These are phyloP conservation scores for Myotis myotis DNA, from an alignment of 2,797 vertebrate genomes.

Conservation along the genomic window DNA sequence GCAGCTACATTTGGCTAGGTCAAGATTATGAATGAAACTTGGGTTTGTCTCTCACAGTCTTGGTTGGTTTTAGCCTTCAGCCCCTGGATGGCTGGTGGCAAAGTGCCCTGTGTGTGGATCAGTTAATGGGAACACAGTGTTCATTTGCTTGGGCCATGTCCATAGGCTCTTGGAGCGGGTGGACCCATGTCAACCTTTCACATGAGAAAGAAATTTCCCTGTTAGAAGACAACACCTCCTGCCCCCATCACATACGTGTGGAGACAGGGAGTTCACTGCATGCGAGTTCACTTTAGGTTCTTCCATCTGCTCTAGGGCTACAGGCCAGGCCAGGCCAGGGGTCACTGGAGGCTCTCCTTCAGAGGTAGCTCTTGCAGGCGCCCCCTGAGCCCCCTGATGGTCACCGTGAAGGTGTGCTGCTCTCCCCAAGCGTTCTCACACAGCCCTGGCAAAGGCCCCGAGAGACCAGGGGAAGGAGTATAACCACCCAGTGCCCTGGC, in stretches of 20 bases:
- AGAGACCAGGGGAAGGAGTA: not conserved
- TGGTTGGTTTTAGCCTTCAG: not conserved
- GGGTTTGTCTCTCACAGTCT: conserved; percentile 31
- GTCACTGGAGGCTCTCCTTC: not conserved
- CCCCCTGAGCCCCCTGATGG: conserved; percentile 38
- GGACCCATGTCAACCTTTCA: not conserved
- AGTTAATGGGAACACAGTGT: conserved; percentile 28
- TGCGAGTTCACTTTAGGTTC: not conserved
- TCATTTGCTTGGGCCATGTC: not conserved
- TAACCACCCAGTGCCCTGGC: not conserved
- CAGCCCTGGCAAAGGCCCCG: not conserved
- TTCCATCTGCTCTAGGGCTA: not conserved
- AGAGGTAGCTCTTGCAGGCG: not conserved
- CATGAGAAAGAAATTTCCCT: conserved; percentile 1
- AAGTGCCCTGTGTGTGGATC: not conserved
- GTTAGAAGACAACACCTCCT: not conserved
- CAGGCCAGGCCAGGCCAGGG: not conserved
- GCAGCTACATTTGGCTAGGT: conserved; percentile 41
- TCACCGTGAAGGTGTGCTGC: not conserved
- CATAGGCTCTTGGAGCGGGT: not conserved
- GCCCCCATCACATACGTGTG: not conserved
- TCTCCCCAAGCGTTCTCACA: not conserved
- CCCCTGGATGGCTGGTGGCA: not conserved
- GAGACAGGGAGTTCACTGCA: not conserved
- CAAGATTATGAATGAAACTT: conserved; percentile 60